These are phyloP conservation scores for Phaenicophaeus curvirostris DNA, from an alignment of 2,797 vertebrate genomes.

Conservation along the genomic window DNA sequence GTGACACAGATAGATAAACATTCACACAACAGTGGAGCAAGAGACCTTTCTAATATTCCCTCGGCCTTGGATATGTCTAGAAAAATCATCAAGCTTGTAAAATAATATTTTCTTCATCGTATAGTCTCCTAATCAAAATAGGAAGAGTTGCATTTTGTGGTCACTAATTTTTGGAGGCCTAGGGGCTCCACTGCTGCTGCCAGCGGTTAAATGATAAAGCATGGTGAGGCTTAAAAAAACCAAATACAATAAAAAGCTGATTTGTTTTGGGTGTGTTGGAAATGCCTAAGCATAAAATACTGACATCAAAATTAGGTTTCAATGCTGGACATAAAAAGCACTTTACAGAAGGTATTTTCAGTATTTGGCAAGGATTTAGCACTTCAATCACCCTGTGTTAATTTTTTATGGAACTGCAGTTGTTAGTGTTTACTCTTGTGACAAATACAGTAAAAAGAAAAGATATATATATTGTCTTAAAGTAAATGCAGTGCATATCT, in stretches of 20 bases:
- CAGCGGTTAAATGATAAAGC: not conserved
- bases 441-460: constrained; percentile 10
- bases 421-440: constrained; percentile 28
- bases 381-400: not conserved
- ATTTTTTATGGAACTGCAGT: not conserved
- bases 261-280: not conserved
- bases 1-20: not conserved
- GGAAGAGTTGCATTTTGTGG: not conserved
- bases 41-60: not conserved
- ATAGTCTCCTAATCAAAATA: not conserved
- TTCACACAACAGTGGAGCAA: not conserved
- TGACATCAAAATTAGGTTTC: not conserved
- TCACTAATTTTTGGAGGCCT: not conserved
- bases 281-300: not conserved
- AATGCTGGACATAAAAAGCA: not conserved
- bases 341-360: not conserved
- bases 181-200: not conserved
- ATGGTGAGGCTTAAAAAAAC: not conserved
- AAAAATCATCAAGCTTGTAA: not conserved
- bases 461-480: not conserved
- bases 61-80: not conserved
- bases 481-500: not conserved
- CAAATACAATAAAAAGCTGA: not conserved
- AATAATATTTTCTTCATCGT: not conserved
- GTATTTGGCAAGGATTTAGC: not conserved